These are phyloP conservation scores for Tautogolabrus adspersus DNA, from an alignment of 2,113 vertebrate genomes.

Conservation along the genomic window DNA sequence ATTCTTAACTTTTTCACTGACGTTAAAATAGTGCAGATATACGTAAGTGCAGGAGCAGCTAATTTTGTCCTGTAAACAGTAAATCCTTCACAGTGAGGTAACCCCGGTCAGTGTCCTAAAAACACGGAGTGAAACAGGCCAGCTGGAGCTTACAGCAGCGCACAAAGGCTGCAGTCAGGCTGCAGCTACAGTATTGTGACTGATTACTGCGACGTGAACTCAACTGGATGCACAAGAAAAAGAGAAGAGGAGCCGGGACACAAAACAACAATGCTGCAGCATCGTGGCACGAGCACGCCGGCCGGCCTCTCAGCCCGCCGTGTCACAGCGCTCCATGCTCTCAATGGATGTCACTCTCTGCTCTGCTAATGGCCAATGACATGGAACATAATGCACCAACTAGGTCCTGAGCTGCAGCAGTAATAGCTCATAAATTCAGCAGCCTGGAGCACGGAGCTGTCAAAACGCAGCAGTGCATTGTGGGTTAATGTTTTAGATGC, in stretches of 20 bases:
- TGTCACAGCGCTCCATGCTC: constrained; percentile 76
- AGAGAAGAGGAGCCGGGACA: constrained; percentile 58
- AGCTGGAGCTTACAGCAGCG: constrained; percentile 69
- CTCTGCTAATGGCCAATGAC: constrained; percentile 92
- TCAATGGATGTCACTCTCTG: constrained; percentile 89
- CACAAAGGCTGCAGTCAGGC: constrained; percentile 39
- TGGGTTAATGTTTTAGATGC: constrained; percentile 86
- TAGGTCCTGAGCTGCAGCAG: constrained; percentile 83
- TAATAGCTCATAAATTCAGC: constrained; percentile 90
- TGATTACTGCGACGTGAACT: constrained; percentile 83
- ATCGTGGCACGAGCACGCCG: constrained; percentile 53
- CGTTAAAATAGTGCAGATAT: not conserved
- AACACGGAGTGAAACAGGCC: constrained; percentile 68
- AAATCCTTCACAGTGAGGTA: constrained; percentile 1
- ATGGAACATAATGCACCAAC: constrained; percentile 90
- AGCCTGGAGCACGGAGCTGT: constrained; percentile 85
- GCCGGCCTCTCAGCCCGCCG: constrained; percentile 77
- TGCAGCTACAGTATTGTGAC: constrained; percentile 53
- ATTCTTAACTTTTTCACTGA: not conserved
- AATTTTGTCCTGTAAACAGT: not conserved
- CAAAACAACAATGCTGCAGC: constrained; percentile 72
- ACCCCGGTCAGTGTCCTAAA: constrained; percentile 51
- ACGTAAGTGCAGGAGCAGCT: not conserved
- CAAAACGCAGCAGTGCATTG: constrained; percentile 86
- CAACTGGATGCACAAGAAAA: constrained; percentile 86